Evolutionary conservation across 2,113 vertebrate genomes (phyloP), one percentile per base, ranked within the genome.

Genomic region (Isichthys henryi): DNA sequence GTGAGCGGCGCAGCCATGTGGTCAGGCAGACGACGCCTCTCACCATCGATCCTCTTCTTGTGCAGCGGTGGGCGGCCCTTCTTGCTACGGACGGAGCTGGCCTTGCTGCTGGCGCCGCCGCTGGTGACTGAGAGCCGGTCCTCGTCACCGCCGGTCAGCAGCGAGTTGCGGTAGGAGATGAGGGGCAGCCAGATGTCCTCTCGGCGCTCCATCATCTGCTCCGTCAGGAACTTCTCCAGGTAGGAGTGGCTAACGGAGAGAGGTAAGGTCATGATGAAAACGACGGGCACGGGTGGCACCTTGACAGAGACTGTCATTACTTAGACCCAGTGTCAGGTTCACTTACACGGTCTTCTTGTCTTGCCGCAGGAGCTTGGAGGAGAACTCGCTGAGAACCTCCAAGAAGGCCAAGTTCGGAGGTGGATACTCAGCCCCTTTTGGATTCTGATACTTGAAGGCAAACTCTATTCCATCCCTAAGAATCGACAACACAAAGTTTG

Each of bases 291-390:
- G 5, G 45, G n/a, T 7, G 49, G 21, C 27, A 7, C 17, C 27
- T 27, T 0, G 27, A 10, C 19, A 7, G 23, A n/a, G 48, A 21
- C 49, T 3, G 7, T 3, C 10, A n/a, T 49, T 31, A 2, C 21
- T 31, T 15, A 15, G 48, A 10, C n/a, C 11, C 5, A 5, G 13
- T 10, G 46, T 52, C 50, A 86, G 27, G 84, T 27, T 48, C 88
- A 97, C 98, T 98, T 99, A 99, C 98, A 99, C 98, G 35, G 98
- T 99, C 95, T 98, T 99, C 91, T 99, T 99, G 95, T 99, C 98
- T 90, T 99, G 98, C 17, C 98, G 96, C 91, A 99, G 94, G 49
- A 99, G 97, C 93, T 99, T 99, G 88, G 98, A 99, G 89, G 98
- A 99, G 93, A 99, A 99, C 94, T 99, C 98, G 92, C 98, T 98